Evolutionary conservation across 2,797 vertebrate genomes (phyloP).

Genomic region (Oreochromis grahami): DNA sequence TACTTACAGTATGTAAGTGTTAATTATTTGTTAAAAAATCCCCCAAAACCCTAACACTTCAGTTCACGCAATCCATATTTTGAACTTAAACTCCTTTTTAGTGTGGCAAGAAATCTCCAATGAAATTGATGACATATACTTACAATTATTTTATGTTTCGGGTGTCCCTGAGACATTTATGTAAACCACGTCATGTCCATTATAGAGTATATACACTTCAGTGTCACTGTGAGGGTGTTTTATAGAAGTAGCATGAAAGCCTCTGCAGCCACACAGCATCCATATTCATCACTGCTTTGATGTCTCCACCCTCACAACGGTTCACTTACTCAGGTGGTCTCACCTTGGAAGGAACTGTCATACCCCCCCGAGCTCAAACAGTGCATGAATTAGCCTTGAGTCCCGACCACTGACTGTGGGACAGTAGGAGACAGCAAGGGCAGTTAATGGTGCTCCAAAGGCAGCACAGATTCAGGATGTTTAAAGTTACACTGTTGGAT

Average conservation of each 20-base stretch:
- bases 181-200: not conserved
- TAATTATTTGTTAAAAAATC: not conserved
- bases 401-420: not conserved
- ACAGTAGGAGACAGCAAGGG: slow-evolving; percentile 17
- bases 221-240: not conserved
- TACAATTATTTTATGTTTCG: not conserved
- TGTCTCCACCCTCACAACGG: not conserved
- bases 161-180: not conserved
- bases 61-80: not conserved
- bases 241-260: not conserved
- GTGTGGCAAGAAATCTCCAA: not conserved
- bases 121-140: not conserved
- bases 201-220: not conserved
- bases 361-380: not conserved
- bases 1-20: not conserved
- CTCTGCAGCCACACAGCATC: slow-evolving; percentile 12
- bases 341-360: slow-evolving; percentile 46
- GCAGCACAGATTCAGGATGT: not conserved
- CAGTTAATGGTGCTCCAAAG: not conserved
- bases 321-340: slow-evolving; percentile 32
- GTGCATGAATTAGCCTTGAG: slow-evolving; percentile 44
- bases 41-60: accelerated
- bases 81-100: not conserved
- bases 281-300: slow-evolving; percentile 49
- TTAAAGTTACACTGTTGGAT: not conserved